Percentiles rank a stretch among this genome's conserved stretches.
Evolutionary conservation across 1,140 invertebrate species (phyloP).

Genomic region (Thaumatotibia leucotreta): DNA sequence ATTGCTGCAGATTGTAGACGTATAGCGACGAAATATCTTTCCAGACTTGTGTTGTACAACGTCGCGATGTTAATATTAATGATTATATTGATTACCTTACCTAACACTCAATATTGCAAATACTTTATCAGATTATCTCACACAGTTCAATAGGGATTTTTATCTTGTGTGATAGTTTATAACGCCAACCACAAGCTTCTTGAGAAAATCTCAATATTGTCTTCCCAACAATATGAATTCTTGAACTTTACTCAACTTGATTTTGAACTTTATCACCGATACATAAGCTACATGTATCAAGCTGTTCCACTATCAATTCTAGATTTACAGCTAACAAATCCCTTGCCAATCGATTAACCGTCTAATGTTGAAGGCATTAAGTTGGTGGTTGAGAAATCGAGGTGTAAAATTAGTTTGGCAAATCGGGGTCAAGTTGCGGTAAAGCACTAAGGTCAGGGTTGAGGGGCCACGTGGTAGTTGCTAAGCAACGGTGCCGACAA

Average conservation of each 20-base stretch:
- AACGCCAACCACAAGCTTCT: neutral
- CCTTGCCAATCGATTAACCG: neutral
- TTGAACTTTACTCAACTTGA: neutral
- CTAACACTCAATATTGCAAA: too few relatives aligned
- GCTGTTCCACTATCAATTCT: neutral
- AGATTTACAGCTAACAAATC: neutral
- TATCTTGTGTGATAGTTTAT: neutral
- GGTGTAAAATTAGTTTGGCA: neutral
- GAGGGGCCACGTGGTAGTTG: neutral
- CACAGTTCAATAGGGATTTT: neutral
- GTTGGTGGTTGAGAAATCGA: neutral
- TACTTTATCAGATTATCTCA: neutral
- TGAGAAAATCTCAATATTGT: constrained; percentile 2
- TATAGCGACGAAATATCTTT: too few relatives aligned
- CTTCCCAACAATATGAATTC: neutral
- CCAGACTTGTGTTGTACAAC: too few relatives aligned
- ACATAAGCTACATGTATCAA: neutral
- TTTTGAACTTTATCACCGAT: neutral
- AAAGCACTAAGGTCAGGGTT: constrained; percentile 6
- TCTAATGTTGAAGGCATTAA: neutral
- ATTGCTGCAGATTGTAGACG: too few relatives aligned
- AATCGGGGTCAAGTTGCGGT: neutral
- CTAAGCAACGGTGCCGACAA: neutral
- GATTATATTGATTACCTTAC: too few relatives aligned
- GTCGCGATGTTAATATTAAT: too few relatives aligned